Conservation (phyloP, 2,113 vertebrate species). For the Coreoperca whiteheadi region DNA sequence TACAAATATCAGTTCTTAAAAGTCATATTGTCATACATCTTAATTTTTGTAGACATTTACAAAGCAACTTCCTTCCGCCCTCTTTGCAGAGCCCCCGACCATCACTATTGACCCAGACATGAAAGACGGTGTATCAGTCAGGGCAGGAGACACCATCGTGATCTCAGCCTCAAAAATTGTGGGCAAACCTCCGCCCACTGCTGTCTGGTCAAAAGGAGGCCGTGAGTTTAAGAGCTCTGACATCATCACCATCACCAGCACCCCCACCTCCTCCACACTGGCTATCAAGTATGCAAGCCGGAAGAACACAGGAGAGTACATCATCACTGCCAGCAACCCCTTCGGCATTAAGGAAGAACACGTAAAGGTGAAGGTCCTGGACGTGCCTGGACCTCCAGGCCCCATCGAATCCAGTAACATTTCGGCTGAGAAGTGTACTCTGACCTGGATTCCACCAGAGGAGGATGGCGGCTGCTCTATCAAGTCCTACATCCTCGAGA, state of each 20-base stretch:
- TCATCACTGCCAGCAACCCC: slow-evolving; percentile 95
- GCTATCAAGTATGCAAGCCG: slow-evolving; percentile 93
- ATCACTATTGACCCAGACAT: slow-evolving; percentile 94
- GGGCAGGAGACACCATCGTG: slow-evolving; percentile 93
- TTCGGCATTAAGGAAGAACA: slow-evolving; percentile 96
- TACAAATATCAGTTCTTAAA: not conserved
- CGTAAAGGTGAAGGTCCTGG: slow-evolving; percentile 95
- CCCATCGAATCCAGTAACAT: slow-evolving; percentile 94
- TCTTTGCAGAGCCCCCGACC: slow-evolving; percentile 91
- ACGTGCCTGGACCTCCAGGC: slow-evolving; percentile 96
- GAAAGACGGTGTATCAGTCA: slow-evolving; percentile 95
- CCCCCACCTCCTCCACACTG: slow-evolving; percentile 92
- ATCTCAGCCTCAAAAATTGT: slow-evolving; percentile 93
- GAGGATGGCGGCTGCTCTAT: slow-evolving; percentile 95
- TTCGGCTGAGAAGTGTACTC: slow-evolving; percentile 96
- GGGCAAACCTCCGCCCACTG: slow-evolving; percentile 95
- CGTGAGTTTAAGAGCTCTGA: slow-evolving; percentile 96
- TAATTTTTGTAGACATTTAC: not conserved
- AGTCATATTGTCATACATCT: not conserved
- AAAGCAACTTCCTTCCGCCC: not conserved
- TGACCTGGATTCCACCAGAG: slow-evolving; percentile 95
- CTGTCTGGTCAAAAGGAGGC: slow-evolving; percentile 95
- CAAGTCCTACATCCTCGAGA: slow-evolving; percentile 96
- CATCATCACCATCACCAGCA: slow-evolving; percentile 88
- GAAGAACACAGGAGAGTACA: slow-evolving; percentile 98